These are phyloP conservation scores for Thalassophryne amazonica DNA, from an alignment of 2,797 vertebrate genomes.

Conservation along the genomic window DNA sequence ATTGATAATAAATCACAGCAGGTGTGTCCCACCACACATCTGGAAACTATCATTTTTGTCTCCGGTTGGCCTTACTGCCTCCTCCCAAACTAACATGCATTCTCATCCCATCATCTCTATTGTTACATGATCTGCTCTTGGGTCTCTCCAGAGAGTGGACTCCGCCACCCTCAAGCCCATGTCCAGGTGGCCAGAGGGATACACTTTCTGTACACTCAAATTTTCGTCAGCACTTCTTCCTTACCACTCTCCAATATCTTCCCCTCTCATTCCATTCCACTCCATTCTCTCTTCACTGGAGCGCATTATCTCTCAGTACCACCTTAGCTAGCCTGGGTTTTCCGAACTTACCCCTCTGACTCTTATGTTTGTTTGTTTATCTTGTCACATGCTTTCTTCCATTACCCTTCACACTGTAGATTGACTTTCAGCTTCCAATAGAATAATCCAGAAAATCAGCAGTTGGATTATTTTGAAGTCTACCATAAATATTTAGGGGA, in stretches of 20 bases:
- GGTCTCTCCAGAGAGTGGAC: conserved; percentile 61
- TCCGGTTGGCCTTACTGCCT: conserved; percentile 34
- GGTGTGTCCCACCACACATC: conserved; percentile 72
- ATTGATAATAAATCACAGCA: conserved; percentile 67
- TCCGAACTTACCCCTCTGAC: conserved; percentile 8
- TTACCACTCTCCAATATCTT: conserved; percentile 38
- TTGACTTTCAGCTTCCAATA: too few species aligned
- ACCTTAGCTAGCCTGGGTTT: conserved; percentile 63
- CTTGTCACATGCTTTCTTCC: conserved; percentile 33
- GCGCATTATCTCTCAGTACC: conserved; percentile 74
- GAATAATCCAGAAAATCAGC: too few species aligned
- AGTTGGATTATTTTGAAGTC: neutral
- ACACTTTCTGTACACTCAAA: conserved; percentile 65
- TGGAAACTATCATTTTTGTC: conserved; percentile 74
- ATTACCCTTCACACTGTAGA: too few species aligned
- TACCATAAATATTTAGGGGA: conserved; percentile 19
- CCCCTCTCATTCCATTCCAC: conserved; percentile 44
- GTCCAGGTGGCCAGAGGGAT: conserved; percentile 74
- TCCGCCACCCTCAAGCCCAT: conserved; percentile 41
- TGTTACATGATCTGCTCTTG: conserved; percentile 75
- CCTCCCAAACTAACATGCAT: conserved; percentile 46
- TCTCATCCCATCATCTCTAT: conserved; percentile 66
- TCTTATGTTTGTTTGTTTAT: conserved; percentile 15
- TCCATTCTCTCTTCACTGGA: conserved; percentile 46
- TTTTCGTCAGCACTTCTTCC: conserved; percentile 65